phyloP scores from a whole-genome alignment of 1,140 invertebrate species.

The Bicyclus anynana region DNA sequence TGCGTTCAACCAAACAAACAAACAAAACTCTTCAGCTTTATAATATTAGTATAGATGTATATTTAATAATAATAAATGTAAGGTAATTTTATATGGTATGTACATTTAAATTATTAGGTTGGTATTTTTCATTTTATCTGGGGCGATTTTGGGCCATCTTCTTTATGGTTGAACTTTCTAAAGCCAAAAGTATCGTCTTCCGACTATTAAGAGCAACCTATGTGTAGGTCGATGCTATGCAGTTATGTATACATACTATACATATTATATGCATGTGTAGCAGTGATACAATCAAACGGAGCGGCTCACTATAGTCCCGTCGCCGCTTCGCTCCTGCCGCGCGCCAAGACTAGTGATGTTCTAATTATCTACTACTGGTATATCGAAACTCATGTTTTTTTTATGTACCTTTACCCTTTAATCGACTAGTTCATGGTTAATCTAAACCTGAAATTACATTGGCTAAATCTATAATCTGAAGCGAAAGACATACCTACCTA shows the following conservation, averaged over 20 bases:
- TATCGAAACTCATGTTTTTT: not conserved
- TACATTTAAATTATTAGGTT: too few species aligned
- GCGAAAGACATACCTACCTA: too few species aligned
- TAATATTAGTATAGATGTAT: too few species aligned
- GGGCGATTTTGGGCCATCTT: too few species aligned
- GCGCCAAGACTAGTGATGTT: slow-evolving; percentile 5
- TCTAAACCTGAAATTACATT: too few species aligned
- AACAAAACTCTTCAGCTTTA: too few species aligned
- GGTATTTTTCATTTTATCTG: too few species aligned
- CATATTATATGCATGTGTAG: slow-evolving; percentile 8
- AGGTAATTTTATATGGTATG: too few species aligned
- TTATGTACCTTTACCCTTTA: not conserved
- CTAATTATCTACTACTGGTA: not conserved
- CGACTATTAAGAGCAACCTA: slow-evolving; percentile 1
- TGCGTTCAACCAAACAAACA: too few species aligned
- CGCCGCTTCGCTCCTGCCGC: slow-evolving; percentile 28
- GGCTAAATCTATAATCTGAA: too few species aligned
- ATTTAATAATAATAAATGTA: too few species aligned
- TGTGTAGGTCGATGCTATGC: not conserved
- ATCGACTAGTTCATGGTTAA: too few species aligned
- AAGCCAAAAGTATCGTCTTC: slow-evolving; percentile 4
- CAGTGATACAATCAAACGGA: slow-evolving; percentile 35
- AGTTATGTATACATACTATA: slow-evolving; percentile 3
- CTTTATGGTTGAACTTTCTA: slow-evolving; percentile 4
- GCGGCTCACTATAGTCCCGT: slow-evolving; percentile 36